Base-by-base conservation (phyloP, 2,113 vertebrate species). In the Uria lomvia region DNA sequence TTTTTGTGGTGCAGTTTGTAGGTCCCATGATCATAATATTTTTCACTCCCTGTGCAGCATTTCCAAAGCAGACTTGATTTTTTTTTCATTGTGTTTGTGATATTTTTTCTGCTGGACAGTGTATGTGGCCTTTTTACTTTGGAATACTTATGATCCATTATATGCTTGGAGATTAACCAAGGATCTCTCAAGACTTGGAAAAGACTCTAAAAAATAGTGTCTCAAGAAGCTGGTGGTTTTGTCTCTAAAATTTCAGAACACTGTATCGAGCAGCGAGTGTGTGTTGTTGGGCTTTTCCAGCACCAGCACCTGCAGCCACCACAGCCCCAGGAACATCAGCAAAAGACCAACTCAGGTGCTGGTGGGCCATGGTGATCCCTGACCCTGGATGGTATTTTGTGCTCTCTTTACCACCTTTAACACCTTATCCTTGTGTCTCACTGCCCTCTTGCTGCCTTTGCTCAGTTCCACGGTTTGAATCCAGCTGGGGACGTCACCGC, bases 261-360 rank as follows among this genome's bases (percentile, higher is more conserved):
- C 49, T 5, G 1, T 8, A n/a, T 6, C 2, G 6, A 62, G 47
- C n/a, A 63, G 18, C 0, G 0, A 20, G 5, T 21, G 8, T 22
- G 26, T 27, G 43, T 8, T 3, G 3, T 45, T 45, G 72, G 10
- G 36, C 18, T 86, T 24, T 52, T 49, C 53, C 81, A 47, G 15
- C 24, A 42, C 9, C 34, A 53, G 34, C 38, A 9, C 22, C 38
- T 60, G 36, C 13, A 71, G 38, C 23, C 10, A 1, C 8, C 6
- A 1, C 72, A 89, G 29, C 42, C 45, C 27, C 70, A 59, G 50
- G 40, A 73, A 19, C 11, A 52, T 2, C 62, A 79, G 38, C 77
- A 34, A 15, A 92, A 84, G 22, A 0, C 4, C 56, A 23, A 4
- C 8, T n/a, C 34, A 16, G 0, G 14, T n/a, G 26, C 52, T 74